Evolutionary conservation across 2,888 invertebrate genomes (phyloP).

Genomic region (Miltochrista miniata): DNA sequence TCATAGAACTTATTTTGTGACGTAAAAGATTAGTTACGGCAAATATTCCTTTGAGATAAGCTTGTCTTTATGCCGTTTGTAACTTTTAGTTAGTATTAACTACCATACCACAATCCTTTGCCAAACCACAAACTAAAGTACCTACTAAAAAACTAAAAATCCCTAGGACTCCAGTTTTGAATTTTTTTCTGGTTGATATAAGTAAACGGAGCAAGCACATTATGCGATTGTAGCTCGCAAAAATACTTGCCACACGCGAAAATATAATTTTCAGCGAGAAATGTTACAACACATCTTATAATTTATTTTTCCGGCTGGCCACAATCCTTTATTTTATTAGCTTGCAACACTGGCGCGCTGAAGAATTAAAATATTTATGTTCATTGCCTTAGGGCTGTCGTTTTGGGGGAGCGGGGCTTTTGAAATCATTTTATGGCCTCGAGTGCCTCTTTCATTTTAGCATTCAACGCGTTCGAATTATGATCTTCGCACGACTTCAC

Average conservation of each 20-base stretch:
- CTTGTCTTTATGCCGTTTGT: no score
- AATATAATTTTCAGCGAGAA: slow-evolving; percentile 23
- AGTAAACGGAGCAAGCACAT: background rate
- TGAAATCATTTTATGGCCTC: slow-evolving; percentile 35
- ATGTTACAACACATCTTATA: slow-evolving; percentile 32
- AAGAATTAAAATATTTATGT: slow-evolving; percentile 59
- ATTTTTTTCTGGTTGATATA: background rate
- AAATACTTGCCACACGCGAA: slow-evolving; percentile 16
- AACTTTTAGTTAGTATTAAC: background rate
- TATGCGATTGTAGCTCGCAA: background rate
- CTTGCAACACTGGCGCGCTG: slow-evolving; percentile 39
- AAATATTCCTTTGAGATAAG: background rate
- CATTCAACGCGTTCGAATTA: slow-evolving; percentile 29
- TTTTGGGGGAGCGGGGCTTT: slow-evolving; percentile 30
- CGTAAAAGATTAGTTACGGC: no score
- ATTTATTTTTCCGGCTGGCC: slow-evolving; percentile 32
- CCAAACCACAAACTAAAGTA: background rate
- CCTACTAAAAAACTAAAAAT: slow-evolving; percentile 1
- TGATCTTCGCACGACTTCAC: slow-evolving; percentile 6
- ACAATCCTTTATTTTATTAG: slow-evolving; percentile 46
- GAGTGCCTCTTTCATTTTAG: slow-evolving; percentile 31
- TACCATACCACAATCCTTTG: background rate
- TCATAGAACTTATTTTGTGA: no score
- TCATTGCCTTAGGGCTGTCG: slow-evolving; percentile 37
- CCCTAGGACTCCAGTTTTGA: no score